Conservation (phyloP, 2,797 vertebrate genomes). For the Oreortyx pictus region DNA sequence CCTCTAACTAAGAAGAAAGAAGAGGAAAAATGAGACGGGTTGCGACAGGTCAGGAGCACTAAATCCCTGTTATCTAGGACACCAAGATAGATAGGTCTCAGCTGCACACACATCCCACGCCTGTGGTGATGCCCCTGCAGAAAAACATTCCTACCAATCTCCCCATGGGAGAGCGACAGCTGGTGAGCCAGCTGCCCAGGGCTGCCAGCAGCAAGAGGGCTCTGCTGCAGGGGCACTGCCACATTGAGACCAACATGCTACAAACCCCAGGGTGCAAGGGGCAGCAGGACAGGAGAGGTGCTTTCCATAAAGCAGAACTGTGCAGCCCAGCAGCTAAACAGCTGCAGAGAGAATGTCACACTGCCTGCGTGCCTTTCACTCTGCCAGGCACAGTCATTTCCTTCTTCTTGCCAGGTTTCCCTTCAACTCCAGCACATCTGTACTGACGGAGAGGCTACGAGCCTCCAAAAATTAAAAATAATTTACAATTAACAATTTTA, state of each 20-base stretch:
- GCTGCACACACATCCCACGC: background rate
- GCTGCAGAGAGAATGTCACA: background rate
- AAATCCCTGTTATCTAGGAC: slow-evolving; percentile 61
- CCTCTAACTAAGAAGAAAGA: slow-evolving; percentile 40
- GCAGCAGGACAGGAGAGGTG: background rate
- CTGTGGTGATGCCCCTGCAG: background rate
- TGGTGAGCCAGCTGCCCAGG: background rate
- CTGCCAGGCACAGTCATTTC: background rate
- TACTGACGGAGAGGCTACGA: background rate
- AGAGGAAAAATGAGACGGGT: slow-evolving; percentile 22
- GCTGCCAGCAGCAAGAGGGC: background rate
- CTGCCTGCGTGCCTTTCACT: background rate
- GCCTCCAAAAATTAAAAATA: background rate
- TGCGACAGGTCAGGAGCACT: slow-evolving; percentile 53
- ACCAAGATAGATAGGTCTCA: slow-evolving; percentile 55
- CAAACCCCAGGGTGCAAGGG: background rate
- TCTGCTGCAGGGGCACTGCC: background rate
- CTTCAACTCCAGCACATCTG: background rate
- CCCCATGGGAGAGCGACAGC: rapidly evolving
- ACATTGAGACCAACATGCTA: background rate
- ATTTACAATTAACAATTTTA: background rate
- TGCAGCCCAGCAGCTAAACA: background rate
- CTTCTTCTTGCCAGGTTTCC: background rate
- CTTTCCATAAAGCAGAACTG: background rate
- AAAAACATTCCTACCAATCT: background rate